phyloP scores from a whole-genome alignment of 2,113 vertebrate genomes.

The Hyla sarda region DNA sequence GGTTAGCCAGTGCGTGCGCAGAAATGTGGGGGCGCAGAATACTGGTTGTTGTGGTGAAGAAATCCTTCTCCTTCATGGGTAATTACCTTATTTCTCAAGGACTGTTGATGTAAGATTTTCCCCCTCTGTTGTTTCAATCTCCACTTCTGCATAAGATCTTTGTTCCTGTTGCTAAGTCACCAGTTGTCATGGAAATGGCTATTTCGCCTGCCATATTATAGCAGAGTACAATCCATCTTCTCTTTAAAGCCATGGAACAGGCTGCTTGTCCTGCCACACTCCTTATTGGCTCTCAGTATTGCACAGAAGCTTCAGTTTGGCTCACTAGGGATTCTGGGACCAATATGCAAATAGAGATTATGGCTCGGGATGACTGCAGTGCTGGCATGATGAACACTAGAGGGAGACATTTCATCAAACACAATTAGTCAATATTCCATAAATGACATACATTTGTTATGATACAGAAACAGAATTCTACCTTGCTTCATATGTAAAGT shows the following conservation, averaged over 20 bases:
- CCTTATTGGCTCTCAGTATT: constrained; percentile 14
- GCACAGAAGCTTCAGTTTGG: not conserved
- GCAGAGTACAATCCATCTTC: constrained; percentile 17
- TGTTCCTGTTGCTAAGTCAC: constrained; percentile 56
- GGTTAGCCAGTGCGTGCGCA: not conserved
- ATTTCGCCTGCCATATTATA: constrained; percentile 26
- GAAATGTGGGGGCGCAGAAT: not conserved
- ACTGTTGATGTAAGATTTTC: constrained; percentile 25
- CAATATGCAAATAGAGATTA: not conserved
- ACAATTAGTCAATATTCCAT: constrained; percentile 10
- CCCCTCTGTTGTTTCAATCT: constrained; percentile 14
- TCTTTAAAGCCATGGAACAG: not conserved
- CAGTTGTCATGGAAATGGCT: constrained; percentile 48
- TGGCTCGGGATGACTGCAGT: not conserved
- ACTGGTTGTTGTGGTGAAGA: not conserved
- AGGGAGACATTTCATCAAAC: constrained; percentile 45
- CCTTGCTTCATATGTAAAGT: not conserved
- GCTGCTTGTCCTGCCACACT: constrained; percentile 15
- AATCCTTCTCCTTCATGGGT: not conserved
- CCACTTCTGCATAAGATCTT: constrained; percentile 39
- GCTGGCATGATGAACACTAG: constrained; percentile 30
- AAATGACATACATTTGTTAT: not conserved
- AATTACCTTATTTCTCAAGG: constrained; percentile 33
- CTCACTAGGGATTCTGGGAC: constrained; percentile 36
- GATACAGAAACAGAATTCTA: not conserved